Evolutionary conservation across 1,140 invertebrate species (phyloP), one percentile per base, ranked within the genome.

Genomic region (Bombus impatiens): DNA sequence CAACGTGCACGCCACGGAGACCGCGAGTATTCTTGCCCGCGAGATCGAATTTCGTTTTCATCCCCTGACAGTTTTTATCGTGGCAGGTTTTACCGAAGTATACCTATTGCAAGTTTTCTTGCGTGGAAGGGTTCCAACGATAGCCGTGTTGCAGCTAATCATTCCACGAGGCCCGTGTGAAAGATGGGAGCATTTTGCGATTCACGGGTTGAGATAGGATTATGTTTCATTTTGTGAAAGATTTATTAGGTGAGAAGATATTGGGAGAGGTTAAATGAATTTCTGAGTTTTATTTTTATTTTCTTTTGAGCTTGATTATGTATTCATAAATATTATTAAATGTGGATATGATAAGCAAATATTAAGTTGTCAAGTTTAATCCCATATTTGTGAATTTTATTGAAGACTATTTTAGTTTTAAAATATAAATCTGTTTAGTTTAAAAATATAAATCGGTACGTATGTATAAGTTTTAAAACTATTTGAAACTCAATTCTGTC

Each of bases 21-120:
- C 74, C 44, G 22, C 78, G 62, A 84, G 78, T 84, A 80, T 74
- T 77, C 82, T 40, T 86, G 44, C 40, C 6, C 44, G 40, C 40
- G 47, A 40, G 83, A 89, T 86, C 82, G 74, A 78, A 75, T 44
- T 47, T 68, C 42, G n/a, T 44, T 57, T 18, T 62, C 22, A 32
- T 53, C 57, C 53, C 53, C 1, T 1, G 40, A 4, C 32, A 76
- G 37, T 84, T 84, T 79, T 79, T 79, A 65, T 72, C 77, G 67
- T 32, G 22, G 18, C n/a, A 78, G 68, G 44, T 57, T 70, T 10
- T 15, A 15, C 5, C 13, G 13, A 53, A 67, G 35, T 35, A 57
- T 40, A 40, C 18, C 59, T 42, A 76, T 22, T n/a, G 15, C 18
- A 12, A 62, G 6, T 62, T 62, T 72, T 42, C 76, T 78, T 62